phyloP scores from a whole-genome alignment of 2,888 invertebrate species.

The Lycaena phlaeas region DNA sequence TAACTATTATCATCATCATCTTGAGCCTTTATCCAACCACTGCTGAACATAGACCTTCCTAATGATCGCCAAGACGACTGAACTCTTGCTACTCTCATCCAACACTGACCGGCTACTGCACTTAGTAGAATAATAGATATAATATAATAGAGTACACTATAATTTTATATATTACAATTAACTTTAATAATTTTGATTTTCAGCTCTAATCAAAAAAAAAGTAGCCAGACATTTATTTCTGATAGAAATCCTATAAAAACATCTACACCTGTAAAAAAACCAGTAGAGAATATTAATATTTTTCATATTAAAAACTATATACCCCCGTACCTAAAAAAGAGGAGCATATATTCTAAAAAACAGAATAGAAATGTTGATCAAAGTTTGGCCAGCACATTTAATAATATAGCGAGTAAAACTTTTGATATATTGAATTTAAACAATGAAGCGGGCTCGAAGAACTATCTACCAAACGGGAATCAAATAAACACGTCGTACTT shows the following conservation, averaged over 20 bases:
- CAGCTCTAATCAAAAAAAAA: not conserved
- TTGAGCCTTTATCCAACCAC: too few relatives aligned
- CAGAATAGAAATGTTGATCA: not conserved
- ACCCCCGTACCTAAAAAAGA: slow-evolving; percentile 28
- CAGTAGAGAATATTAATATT: slow-evolving; percentile 3
- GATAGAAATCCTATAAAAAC: not conserved
- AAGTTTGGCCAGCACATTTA: slow-evolving; percentile 2
- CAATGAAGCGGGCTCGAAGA: not conserved
- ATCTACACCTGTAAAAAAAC: slow-evolving; percentile 13
- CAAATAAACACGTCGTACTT: slow-evolving; percentile 29
- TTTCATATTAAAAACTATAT: slow-evolving; percentile 27
- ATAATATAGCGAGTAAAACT: slow-evolving; percentile 7
- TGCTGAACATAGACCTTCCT: too few relatives aligned
- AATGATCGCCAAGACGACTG: too few relatives aligned
- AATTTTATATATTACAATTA: too few relatives aligned
- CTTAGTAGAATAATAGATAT: too few relatives aligned
- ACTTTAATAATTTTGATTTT: not conserved
- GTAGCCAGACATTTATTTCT: not conserved
- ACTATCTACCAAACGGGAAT: slow-evolving; percentile 19
- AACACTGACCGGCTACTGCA: too few relatives aligned
- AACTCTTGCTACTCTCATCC: too few relatives aligned
- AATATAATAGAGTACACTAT: too few relatives aligned
- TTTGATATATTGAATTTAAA: not conserved
- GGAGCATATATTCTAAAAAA: slow-evolving; percentile 7
- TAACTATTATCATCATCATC: too few relatives aligned